A percentile compares a stretch with the other conserved stretches of the same genome.
Conservation (phyloP, 2,797 vertebrate species). For the Potorous gilbertii region DNA sequence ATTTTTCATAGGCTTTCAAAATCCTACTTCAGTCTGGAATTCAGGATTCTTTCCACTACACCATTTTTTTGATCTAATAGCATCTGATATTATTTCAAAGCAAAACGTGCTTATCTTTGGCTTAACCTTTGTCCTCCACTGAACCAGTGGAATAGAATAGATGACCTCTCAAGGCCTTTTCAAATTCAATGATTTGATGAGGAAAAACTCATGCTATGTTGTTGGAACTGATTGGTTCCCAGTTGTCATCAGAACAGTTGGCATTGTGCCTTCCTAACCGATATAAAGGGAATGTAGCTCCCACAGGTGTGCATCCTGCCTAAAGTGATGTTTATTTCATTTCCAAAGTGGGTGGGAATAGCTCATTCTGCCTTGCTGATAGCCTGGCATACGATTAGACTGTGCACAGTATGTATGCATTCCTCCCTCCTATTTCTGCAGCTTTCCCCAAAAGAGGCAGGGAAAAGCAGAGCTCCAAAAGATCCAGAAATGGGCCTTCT, state of each 20-base stretch:
- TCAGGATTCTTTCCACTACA: background rate
- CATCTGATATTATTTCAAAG: constrained; percentile 5
- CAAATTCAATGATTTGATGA: constrained; percentile 26
- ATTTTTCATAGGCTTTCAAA: background rate
- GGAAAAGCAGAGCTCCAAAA: constrained; percentile 56
- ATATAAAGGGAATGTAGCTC: constrained; percentile 45
- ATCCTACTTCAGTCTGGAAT: background rate
- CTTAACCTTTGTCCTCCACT: constrained; percentile 17
- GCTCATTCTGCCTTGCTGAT: constrained; percentile 8
- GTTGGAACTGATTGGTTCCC: constrained; percentile 56
- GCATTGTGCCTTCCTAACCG: constrained; percentile 58
- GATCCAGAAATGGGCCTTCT: constrained; percentile 60
- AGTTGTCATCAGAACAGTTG: constrained; percentile 65
- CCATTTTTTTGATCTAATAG: background rate
- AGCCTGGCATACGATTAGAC: constrained; percentile 34
- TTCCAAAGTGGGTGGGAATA: constrained; percentile 20
- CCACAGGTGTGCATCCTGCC: constrained; percentile 28
- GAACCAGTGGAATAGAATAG: constrained; percentile 21
- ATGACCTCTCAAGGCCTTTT: constrained; percentile 60
- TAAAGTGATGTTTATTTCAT: constrained; percentile 31
- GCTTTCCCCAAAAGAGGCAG: constrained; percentile 43
- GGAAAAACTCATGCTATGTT: constrained; percentile 70
- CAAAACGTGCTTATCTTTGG: constrained; percentile 11
- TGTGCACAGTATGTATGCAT: background rate
- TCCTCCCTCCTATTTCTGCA: constrained; percentile 3